Conservation (phyloP, 2,113 vertebrate species). For the Hiodon alosoides region DNA sequence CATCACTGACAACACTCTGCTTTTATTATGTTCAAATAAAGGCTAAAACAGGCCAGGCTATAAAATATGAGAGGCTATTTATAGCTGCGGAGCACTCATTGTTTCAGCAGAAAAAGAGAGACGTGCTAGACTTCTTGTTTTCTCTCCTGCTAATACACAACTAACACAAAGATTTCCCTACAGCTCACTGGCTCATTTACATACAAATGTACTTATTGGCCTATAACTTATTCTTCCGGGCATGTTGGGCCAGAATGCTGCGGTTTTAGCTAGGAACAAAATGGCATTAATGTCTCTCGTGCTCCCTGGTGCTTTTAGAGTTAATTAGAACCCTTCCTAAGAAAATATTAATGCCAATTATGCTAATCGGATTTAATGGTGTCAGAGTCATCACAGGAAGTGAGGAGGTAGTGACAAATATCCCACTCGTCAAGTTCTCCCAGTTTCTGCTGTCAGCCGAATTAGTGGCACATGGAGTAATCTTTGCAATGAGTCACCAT, state of each 20-base stretch:
- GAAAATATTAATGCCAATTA: conserved; percentile 41
- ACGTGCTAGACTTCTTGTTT: neutral
- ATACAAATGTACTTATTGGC: conserved; percentile 15
- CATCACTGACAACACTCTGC: neutral
- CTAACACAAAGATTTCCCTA: conserved; percentile 10
- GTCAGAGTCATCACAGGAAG: conserved; percentile 43
- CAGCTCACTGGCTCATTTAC: neutral
- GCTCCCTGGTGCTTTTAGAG: conserved; percentile 35
- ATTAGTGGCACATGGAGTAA: conserved; percentile 36
- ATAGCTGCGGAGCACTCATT: neutral
- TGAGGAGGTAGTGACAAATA: conserved; percentile 44
- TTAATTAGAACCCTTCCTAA: conserved; percentile 39
- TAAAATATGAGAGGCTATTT: conserved; percentile 1
- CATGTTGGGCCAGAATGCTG: neutral
- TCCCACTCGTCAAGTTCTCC: conserved; percentile 38
- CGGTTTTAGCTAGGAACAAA: conserved; percentile 27
- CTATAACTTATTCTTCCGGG: conserved; percentile 16
- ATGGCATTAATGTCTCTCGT: conserved; percentile 27
- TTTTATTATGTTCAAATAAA: neutral
- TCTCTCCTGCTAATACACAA: conserved; percentile 13
- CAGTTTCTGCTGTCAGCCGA: conserved; percentile 36
- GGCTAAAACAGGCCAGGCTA: neutral
- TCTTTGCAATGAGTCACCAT: conserved; percentile 33
- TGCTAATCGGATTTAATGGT: conserved; percentile 33
- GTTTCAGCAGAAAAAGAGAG: conserved; percentile 1